These are phyloP conservation scores for Semibalanus balanoides DNA, from an alignment of 1,140 invertebrate genomes.

Conservation along the genomic window DNA sequence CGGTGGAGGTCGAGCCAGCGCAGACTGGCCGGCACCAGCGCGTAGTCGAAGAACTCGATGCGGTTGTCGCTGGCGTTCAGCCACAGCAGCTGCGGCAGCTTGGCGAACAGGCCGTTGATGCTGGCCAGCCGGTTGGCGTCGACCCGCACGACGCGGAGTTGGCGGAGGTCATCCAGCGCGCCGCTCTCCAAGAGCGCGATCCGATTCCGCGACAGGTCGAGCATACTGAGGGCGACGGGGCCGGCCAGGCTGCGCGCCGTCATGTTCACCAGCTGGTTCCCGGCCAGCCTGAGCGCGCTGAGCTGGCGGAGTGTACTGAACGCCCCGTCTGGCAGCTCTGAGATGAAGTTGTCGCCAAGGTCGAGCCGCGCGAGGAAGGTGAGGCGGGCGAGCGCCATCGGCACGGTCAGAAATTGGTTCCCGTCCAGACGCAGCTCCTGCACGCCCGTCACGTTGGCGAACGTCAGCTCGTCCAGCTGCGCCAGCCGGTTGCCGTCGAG, in stretches of 20 bases:
- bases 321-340: conserved; percentile 54
- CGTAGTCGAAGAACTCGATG: conserved; percentile 78
- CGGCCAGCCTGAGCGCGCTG: conserved; percentile 67
- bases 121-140: conserved; percentile 72
- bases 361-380: conserved; percentile 59
- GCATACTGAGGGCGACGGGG: conserved; percentile 62
- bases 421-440: conserved; percentile 71
- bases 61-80: conserved; percentile 83
- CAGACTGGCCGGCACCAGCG: conserved; percentile 58
- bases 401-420: conserved; percentile 57
- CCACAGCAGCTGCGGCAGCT: conserved; percentile 67
- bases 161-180: conserved; percentile 59
- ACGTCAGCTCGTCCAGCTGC: conserved; percentile 59
- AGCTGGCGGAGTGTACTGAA: conserved; percentile 49
- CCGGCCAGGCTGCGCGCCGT: conserved; percentile 63
- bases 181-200: conserved; percentile 50
- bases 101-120: conserved; percentile 67
- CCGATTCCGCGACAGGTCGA: conserved; percentile 75
- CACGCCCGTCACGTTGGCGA: conserved; percentile 49
- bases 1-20: conserved; percentile 82
- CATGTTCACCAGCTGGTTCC: conserved; percentile 74
- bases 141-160: conserved; percentile 67
- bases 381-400: conserved; percentile 55
- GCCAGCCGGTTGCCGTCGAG: conserved; percentile 63
- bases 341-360: conserved; percentile 62